phyloP scores from a whole-genome alignment of 2,888 invertebrate species.

The Phrixothrix hirtus region DNA sequence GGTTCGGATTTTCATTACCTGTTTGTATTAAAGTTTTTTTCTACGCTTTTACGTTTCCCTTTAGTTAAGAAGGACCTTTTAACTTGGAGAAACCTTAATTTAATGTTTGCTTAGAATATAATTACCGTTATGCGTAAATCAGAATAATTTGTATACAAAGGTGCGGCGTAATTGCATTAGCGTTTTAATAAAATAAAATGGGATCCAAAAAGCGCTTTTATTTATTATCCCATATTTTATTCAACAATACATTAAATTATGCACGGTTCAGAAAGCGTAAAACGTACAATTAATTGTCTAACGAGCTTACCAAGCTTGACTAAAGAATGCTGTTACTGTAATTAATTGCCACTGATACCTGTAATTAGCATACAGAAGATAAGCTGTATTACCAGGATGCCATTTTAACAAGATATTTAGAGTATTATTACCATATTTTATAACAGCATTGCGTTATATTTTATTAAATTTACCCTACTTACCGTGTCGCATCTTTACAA shows the following conservation, averaged over 20 bases:
- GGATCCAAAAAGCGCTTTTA: constrained; percentile 10
- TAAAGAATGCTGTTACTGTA: constrained; percentile 42
- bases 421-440: constrained; percentile 15
- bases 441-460: constrained; percentile 5
- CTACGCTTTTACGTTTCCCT: too few species aligned
- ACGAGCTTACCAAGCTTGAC: constrained; percentile 32
- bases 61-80: background rate
- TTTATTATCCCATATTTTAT: constrained; percentile 19
- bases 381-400: constrained; percentile 21
- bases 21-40: background rate
- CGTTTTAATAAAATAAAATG: constrained; percentile 6
- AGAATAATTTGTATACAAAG: too few species aligned
- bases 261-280: constrained; percentile 30
- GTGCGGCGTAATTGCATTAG: constrained; percentile 7
- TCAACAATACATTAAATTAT: constrained; percentile 24
- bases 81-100: too few species aligned
- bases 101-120: too few species aligned
- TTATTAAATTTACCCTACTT: constrained; percentile 5
- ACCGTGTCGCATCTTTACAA: background rate
- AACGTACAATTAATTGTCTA: constrained; percentile 40
- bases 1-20: constrained; percentile 4
- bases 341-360: constrained; percentile 45
- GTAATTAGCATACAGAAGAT: constrained; percentile 33
- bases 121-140: too few species aligned
- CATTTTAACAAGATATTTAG: constrained; percentile 9